Evolutionary conservation across 2,888 invertebrate genomes (phyloP).

Genomic region (Coleophora deauratella): DNA sequence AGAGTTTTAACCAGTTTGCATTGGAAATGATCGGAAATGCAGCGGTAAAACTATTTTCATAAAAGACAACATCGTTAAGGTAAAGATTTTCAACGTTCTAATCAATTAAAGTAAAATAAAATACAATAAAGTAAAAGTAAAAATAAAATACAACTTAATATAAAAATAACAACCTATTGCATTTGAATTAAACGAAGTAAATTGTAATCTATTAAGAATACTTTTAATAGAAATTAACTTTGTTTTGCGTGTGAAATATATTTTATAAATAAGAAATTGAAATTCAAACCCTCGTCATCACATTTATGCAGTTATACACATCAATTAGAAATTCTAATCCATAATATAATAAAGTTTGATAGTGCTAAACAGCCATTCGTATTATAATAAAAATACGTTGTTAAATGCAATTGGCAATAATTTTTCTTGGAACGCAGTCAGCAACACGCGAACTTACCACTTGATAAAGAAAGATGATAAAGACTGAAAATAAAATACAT

Average conservation of each 20-base stretch:
- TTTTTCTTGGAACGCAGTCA: conserved; percentile 35
- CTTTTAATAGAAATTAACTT: no score
- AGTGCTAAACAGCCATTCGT: conserved; percentile 35
- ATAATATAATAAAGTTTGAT: conserved; percentile 27
- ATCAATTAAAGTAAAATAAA: neutral
- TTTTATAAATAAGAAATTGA: no score
- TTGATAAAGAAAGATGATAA: neutral
- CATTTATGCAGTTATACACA: no score
- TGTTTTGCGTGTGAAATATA: no score
- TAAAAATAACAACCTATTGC: no score
- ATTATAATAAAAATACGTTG: conserved; percentile 50
- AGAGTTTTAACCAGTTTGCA: conserved; percentile 37
- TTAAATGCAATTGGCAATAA: conserved; percentile 41
- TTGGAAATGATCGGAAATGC: conserved; percentile 19
- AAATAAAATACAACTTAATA: no score
- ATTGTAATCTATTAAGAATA: no score
- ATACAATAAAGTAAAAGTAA: neutral
- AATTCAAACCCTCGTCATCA: no score
- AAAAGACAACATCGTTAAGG: neutral
- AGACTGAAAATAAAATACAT: no score
- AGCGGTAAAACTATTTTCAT: conserved; percentile 8
- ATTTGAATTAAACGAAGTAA: no score
- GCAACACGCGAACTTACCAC: conserved; percentile 32
- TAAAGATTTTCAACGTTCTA: neutral
- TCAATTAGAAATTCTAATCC: conserved; percentile 21